Conservation (phyloP, 2,797 vertebrate species). For the Coendou prehensilis region DNA sequence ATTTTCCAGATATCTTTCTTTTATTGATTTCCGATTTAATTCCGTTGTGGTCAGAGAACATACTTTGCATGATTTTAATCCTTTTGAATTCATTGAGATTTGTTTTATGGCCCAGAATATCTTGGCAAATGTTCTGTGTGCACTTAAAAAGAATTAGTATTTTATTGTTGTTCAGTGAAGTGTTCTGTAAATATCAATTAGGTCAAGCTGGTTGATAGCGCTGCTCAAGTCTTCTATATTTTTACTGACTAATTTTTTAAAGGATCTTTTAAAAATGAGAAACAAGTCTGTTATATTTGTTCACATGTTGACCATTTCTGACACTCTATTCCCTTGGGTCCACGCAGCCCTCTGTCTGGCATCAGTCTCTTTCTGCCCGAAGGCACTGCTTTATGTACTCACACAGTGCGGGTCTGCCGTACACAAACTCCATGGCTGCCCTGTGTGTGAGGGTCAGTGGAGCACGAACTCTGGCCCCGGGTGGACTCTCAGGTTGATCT, state of each 20-base stretch:
- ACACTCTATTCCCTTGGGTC: accelerated
- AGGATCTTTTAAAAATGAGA: background rate
- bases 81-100: slow-evolving; percentile 58
- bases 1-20: background rate
- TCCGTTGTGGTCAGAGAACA: slow-evolving; percentile 41
- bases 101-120: slow-evolving; percentile 59
- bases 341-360: background rate
- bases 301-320: background rate
- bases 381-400: background rate
- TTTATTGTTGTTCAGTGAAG: background rate
- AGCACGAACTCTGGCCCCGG: accelerated
- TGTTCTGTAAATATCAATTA: slow-evolving; percentile 26
- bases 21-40: slow-evolving; percentile 42
- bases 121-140: slow-evolving; percentile 24
- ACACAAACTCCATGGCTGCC: no score
- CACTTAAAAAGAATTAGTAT: slow-evolving; percentile 53
- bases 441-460: accelerated
- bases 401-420: background rate
- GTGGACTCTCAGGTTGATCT: background rate
- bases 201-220: background rate
- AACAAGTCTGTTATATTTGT: background rate
- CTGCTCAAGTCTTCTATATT: background rate
- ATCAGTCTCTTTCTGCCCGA: background rate
- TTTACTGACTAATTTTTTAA: background rate
- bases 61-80: slow-evolving; percentile 54